These are phyloP conservation scores for Salvelinus sp. DNA, from an alignment of 2,113 vertebrate species.

Conservation along the genomic window DNA sequence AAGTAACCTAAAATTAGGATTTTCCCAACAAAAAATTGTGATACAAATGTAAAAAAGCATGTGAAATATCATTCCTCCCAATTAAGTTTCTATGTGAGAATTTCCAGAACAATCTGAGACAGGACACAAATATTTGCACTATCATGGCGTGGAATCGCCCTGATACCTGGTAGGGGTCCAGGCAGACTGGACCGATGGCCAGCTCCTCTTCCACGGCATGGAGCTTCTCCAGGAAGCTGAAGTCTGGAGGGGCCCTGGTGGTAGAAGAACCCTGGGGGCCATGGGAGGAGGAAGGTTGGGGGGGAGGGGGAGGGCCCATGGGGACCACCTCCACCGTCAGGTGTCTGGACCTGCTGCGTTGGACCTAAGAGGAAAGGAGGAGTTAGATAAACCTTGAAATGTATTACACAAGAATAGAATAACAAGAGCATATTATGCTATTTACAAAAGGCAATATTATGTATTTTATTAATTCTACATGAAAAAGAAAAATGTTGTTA, in stretches of 20 bases:
- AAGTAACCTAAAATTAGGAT: too few species aligned
- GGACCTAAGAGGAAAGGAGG: constrained; percentile 26
- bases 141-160: too few species aligned
- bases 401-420: too few species aligned
- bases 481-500: neutral
- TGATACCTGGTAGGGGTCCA: constrained; percentile 88
- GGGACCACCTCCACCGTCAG: constrained; percentile 76
- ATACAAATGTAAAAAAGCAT: neutral
- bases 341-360: constrained; percentile 62
- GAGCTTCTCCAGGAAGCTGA: constrained; percentile 90
- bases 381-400: too few species aligned
- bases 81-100: too few species aligned
- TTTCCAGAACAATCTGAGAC: too few species aligned
- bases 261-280: constrained; percentile 16
- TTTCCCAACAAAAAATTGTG: too few species aligned
- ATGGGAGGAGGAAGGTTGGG: constrained; percentile 34
- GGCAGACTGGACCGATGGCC: constrained; percentile 79
- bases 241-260: constrained; percentile 74
- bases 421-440: too few species aligned
- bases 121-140: too few species aligned
- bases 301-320: constrained; percentile 91
- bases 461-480: too few species aligned
- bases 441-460: too few species aligned
- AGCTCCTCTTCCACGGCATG: constrained; percentile 93
- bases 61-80: neutral